Conservation (phyloP, 2,797 vertebrate species). For the Labeo calbasu region DNA sequence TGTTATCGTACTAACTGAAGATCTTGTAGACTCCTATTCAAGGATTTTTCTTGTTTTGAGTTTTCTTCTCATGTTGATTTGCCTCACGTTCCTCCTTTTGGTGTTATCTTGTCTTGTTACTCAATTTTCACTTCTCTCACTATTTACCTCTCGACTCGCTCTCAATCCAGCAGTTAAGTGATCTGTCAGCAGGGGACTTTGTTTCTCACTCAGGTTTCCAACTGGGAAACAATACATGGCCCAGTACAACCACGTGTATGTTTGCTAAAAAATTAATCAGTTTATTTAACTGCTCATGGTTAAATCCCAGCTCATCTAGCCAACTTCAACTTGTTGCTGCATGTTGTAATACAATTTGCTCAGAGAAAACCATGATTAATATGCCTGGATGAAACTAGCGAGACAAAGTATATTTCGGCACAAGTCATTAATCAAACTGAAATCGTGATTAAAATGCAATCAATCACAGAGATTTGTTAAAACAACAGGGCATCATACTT, state of each 20-base stretch:
- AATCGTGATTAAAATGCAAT: conserved; percentile 21
- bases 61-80: neutral
- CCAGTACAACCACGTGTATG: neutral
- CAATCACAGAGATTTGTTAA: conserved; percentile 3
- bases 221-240: conserved; percentile 30
- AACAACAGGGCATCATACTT: neutral
- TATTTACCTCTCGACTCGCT: conserved; percentile 2
- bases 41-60: neutral
- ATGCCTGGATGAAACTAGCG: neutral
- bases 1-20: neutral
- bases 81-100: neutral
- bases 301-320: conserved; percentile 19
- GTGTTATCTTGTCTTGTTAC: neutral
- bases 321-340: conserved; percentile 16
- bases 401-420: neutral
- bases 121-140: neutral
- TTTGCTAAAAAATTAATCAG: conserved; percentile 14
- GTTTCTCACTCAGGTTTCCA: conserved; percentile 48
- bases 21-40: neutral
- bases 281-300: conserved; percentile 21
- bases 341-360: neutral
- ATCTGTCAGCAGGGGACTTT: conserved; percentile 44
- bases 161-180: conserved; percentile 16
- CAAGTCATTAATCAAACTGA: neutral
- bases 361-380: neutral